phyloP scores from a whole-genome alignment of 2,888 invertebrate species.

The Mechanitis messenoides region DNA sequence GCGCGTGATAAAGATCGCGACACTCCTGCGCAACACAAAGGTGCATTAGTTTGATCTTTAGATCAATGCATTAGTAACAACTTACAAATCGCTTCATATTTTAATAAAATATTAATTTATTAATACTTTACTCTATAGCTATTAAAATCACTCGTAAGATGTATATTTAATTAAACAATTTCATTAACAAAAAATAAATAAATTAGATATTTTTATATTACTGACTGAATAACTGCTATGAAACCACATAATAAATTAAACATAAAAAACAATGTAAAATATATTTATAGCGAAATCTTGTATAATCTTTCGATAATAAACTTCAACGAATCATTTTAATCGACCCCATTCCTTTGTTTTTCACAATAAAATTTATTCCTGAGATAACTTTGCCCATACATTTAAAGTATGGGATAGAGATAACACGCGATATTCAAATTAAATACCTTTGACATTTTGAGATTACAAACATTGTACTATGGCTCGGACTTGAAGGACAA shows the following conservation, averaged over 20 bases:
- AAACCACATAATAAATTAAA: too few species aligned
- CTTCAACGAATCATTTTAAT: slow-evolving; percentile 28
- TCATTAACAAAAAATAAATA: too few species aligned
- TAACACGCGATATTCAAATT: slow-evolving; percentile 74
- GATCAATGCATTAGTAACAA: slow-evolving; percentile 31
- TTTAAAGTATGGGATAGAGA: slow-evolving; percentile 63
- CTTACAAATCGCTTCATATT: slow-evolving; percentile 28
- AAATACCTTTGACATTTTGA: slow-evolving; percentile 75
- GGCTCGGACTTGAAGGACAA: slow-evolving; percentile 54
- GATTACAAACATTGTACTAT: slow-evolving; percentile 69
- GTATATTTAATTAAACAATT: too few species aligned
- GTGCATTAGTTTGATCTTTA: slow-evolving; percentile 49
- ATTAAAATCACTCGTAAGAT: too few species aligned
- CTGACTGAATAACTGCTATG: too few species aligned
- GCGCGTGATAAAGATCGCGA: slow-evolving; percentile 43
- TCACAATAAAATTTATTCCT: slow-evolving; percentile 38
- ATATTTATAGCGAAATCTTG: too few species aligned
- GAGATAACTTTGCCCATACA: slow-evolving; percentile 64
- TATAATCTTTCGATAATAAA: slow-evolving; percentile 14
- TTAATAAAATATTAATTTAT: too few species aligned
- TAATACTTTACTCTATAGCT: background rate
- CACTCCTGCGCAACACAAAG: slow-evolving; percentile 43
- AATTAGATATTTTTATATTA: too few species aligned
- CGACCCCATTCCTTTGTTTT: slow-evolving; percentile 28
- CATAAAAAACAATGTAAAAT: too few species aligned